phyloP scores from a whole-genome alignment of 2,888 invertebrate genomes.

The Drosophila colorata region DNA sequence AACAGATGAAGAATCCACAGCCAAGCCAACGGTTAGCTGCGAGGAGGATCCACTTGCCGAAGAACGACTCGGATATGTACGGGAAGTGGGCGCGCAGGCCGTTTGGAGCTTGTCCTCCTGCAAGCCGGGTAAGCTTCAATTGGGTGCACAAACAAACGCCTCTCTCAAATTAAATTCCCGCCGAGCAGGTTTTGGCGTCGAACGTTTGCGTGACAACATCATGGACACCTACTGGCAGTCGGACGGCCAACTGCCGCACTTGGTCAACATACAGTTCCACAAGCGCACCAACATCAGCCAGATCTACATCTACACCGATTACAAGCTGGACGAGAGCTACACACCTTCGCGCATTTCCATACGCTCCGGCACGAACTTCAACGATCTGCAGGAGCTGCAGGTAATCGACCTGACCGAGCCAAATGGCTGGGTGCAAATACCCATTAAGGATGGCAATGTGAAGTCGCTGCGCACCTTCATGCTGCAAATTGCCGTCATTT shows the following conservation, averaged over 20 bases:
- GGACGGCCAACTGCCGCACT: constrained; percentile 98
- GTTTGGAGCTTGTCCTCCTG: constrained; percentile 99
- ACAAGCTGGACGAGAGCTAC: constrained; percentile 99
- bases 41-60: constrained; percentile 84
- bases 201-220: constrained; percentile 97
- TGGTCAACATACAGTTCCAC: constrained; percentile 98
- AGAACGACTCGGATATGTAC: constrained; percentile 86
- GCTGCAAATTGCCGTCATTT: constrained; percentile 97
- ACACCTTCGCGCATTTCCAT: constrained; percentile 98
- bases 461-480: constrained; percentile 97
- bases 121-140: constrained; percentile 92
- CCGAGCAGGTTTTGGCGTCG: constrained; percentile 95
- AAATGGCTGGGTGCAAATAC: constrained; percentile 97
- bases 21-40: constrained; percentile 41
- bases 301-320: constrained; percentile 98
- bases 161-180: not conserved
- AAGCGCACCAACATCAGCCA: constrained; percentile 97
- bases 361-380: constrained; percentile 97
- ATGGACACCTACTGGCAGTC: constrained; percentile 99
- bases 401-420: constrained; percentile 97
- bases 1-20: constrained; percentile 65
- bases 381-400: constrained; percentile 98
- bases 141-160: no score
- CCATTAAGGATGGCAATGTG: constrained; percentile 94
- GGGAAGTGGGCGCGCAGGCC: constrained; percentile 96